Conservation (phyloP, 2,797 vertebrate genomes). For the Girardinus metallicus region DNA sequence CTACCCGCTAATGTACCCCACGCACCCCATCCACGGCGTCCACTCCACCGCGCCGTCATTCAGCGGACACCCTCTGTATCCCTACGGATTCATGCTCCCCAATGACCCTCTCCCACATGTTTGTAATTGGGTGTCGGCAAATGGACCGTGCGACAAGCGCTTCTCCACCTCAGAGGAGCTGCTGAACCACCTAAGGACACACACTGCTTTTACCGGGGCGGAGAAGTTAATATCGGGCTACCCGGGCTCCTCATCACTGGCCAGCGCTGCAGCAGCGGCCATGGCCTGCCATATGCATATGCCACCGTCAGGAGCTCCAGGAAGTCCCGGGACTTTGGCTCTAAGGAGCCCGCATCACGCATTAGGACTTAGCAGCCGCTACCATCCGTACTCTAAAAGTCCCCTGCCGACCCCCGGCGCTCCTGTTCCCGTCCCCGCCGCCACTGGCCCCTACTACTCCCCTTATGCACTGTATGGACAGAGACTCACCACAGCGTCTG, state of each 20-base stretch:
- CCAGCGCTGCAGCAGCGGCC: conserved; percentile 93
- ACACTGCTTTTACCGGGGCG: conserved; percentile 95
- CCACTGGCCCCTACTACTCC: conserved; percentile 97
- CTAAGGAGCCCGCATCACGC: conserved; percentile 96
- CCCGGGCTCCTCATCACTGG: conserved; percentile 92
- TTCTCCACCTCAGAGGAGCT: conserved; percentile 97
- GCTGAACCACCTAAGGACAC: conserved; percentile 97
- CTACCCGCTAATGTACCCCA: conserved; percentile 95
- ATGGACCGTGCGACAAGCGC: conserved; percentile 98
- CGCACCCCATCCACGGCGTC: conserved; percentile 91
- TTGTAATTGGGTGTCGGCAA: conserved; percentile 99
- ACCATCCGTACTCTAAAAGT: conserved; percentile 98
- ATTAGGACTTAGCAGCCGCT: conserved; percentile 97
- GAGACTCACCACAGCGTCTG: conserved; percentile 98
- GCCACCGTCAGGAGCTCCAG: conserved; percentile 90
- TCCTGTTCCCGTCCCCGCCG: conserved; percentile 94
- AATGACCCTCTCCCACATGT: conserved; percentile 97
- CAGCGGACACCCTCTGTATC: conserved; percentile 94
- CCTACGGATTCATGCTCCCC: conserved; percentile 98
- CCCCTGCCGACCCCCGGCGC: conserved; percentile 92
- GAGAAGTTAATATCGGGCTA: conserved; percentile 93
- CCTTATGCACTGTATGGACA: conserved; percentile 98
- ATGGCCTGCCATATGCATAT: conserved; percentile 99
- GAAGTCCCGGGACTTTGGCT: conserved; percentile 91
- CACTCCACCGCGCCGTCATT: conserved; percentile 92